Percentiles rank a stretch among this genome's conserved stretches.
phyloP scores from a whole-genome alignment of 2,113 vertebrate genomes.

The Zapus hudsonius region DNA sequence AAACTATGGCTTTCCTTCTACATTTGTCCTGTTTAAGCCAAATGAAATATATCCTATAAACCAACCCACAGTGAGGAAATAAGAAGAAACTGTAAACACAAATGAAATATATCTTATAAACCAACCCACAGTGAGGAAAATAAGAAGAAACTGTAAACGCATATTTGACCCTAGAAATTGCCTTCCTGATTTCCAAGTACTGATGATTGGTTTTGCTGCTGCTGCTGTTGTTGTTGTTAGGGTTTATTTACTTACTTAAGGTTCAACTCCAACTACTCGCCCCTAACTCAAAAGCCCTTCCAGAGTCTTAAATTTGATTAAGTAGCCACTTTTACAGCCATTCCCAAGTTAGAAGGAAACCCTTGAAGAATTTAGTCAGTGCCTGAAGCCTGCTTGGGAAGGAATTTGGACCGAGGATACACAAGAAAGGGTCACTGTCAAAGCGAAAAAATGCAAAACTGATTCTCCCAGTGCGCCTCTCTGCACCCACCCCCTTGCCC shows the following conservation, averaged over 20 bases:
- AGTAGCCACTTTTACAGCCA: conserved; percentile 22
- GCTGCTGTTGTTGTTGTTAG: too few relatives aligned
- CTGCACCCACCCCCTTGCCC: not conserved
- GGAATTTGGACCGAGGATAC: not conserved
- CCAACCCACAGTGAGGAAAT: not conserved
- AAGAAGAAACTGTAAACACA: conserved; percentile 56
- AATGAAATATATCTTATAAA: not conserved
- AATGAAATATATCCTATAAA: not conserved
- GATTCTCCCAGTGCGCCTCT: not conserved
- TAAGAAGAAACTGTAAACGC: conserved; percentile 57
- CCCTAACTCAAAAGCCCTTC: conserved; percentile 20
- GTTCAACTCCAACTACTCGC: not conserved
- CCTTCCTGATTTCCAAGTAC: conserved; percentile 19
- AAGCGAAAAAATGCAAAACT: conserved; percentile 45
- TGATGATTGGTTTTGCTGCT: too few relatives aligned
- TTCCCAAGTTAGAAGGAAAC: conserved; percentile 53
- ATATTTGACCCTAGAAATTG: not conserved
- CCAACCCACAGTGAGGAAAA: not conserved
- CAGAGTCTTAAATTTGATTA: conserved; percentile 22
- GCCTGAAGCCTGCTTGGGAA: not conserved
- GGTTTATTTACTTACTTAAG: not conserved
- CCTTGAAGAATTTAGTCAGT: conserved; percentile 42
- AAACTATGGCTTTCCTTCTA: not conserved
- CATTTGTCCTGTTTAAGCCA: conserved; percentile 11
- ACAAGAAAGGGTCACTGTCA: not conserved